These are phyloP conservation scores for Philantomba maxwellii DNA, from an alignment of 2,113 vertebrate genomes.

Conservation along the genomic window DNA sequence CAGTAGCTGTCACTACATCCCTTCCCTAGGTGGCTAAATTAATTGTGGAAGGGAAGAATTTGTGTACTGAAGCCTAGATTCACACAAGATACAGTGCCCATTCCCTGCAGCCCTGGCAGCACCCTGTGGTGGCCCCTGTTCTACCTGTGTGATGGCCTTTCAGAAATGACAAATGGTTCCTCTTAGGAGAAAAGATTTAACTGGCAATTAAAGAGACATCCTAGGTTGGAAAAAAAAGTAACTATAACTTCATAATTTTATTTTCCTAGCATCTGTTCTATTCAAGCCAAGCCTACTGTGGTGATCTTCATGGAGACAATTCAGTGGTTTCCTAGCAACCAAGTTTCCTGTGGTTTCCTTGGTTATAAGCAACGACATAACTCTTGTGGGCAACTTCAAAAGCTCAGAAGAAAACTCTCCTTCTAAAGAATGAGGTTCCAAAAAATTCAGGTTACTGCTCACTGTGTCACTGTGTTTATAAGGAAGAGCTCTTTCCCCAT, in stretches of 20 bases:
- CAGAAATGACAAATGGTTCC: not conserved
- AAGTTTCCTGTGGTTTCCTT: slow-evolving; percentile 56
- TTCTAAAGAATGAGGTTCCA: slow-evolving; percentile 40
- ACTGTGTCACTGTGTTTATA: not conserved
- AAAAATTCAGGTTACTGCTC: slow-evolving; percentile 47
- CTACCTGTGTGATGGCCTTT: not conserved
- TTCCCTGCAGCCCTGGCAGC: not conserved
- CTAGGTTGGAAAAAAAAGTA: slow-evolving; percentile 21
- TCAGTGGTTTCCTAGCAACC: slow-evolving; percentile 65
- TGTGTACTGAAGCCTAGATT: not conserved
- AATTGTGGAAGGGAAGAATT: slow-evolving; percentile 40
- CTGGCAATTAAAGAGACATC: slow-evolving; percentile 48
- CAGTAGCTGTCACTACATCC: not conserved
- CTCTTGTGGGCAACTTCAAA: slow-evolving; percentile 67
- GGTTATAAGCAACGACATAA: slow-evolving; percentile 44
- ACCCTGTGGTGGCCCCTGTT: not conserved
- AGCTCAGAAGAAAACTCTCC: slow-evolving; percentile 59
- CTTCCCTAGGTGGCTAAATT: slow-evolving; percentile 25
- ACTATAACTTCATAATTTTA: slow-evolving; percentile 49
- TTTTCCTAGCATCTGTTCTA: slow-evolving; percentile 51
- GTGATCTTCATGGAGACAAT: slow-evolving; percentile 61
- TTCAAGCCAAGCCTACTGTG: slow-evolving; percentile 49
- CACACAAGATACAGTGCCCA: not conserved
- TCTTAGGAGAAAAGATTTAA: slow-evolving; percentile 23
- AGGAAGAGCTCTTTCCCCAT: not conserved